Percentiles rank a stretch among this genome's conserved stretches.
phyloP scores from a whole-genome alignment of 2,113 vertebrate species.

The Potamarius usumacintae region DNA sequence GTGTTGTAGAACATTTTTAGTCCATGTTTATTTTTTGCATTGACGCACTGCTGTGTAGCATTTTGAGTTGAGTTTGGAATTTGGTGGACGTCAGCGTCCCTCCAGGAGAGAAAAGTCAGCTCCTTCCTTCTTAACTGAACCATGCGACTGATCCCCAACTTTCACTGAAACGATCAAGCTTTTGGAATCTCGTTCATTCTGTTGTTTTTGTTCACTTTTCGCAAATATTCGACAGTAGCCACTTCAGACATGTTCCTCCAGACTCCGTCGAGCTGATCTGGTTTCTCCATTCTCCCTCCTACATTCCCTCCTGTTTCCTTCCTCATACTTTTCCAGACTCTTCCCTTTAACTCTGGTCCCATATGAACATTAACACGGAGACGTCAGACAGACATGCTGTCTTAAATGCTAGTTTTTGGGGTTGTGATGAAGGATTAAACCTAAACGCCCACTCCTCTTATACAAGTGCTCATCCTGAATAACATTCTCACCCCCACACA shows the following conservation, averaged over 20 bases:
- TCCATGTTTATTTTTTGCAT: no score
- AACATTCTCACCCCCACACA: slow-evolving; percentile 2
- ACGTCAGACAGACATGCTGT: background rate
- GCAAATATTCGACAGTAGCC: background rate
- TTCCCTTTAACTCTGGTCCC: background rate
- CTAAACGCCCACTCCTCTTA: slow-evolving; percentile 10
- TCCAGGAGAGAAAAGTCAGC: no score
- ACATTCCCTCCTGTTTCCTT: background rate
- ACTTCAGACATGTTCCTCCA: background rate
- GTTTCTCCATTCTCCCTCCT: background rate
- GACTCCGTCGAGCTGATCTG: background rate
- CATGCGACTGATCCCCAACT: background rate
- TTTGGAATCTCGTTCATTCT: background rate
- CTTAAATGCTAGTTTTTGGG: background rate
- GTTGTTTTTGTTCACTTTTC: background rate
- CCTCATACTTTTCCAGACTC: background rate
- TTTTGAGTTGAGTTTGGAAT: no score
- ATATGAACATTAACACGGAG: background rate
- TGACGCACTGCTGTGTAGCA: no score
- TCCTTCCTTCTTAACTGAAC: background rate
- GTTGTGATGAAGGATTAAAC: background rate
- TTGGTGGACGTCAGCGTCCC: no score
- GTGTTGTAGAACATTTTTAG: no score
- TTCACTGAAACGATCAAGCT: background rate
- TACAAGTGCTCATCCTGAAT: slow-evolving; percentile 5